Evolutionary conservation across 2,797 vertebrate genomes (phyloP), one percentile per base, ranked within the genome.

Genomic region (Onychomys arenicola): DNA sequence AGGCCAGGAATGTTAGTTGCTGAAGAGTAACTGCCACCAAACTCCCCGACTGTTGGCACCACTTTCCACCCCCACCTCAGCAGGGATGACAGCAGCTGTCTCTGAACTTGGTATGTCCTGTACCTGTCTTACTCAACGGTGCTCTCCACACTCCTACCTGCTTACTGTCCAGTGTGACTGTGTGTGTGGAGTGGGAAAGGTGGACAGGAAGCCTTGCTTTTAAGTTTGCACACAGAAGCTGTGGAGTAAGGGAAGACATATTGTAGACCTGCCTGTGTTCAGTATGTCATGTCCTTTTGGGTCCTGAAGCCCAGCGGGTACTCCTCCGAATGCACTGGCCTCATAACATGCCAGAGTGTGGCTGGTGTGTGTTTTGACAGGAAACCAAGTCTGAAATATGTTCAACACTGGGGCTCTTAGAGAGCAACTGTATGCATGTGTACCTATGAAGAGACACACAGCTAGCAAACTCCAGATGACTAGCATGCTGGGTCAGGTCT

Each of bases 11-110:
- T 34, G 5, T 90, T n/a, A 93, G 69, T 83, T 92, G 82, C 17
- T 1, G 73, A 59, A 65, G 32, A 32, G 92, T 86, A 77, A 14
- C 95, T 86, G 88, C 89, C 71, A 76, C 71, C 71, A 80, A 91
- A 59, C 13, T 46, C 40, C 81, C 65, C 85, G 29, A 34, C 34
- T n/a, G 29, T 32, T 25, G 32, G 23, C 0, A 29, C 46, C 87
- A 40, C 59, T 43, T 55, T 16, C 73, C 69, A 7, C 61, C 4
- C 13, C 34, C 16, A 0, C 40, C 73, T 85, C 65, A 27, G 49
- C 57, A 37, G 29, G 87, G 25, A 59, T 84, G 29, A 40, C 12
- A 55, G 49, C 40, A 55, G 11, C 12, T 0, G 1, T 19, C 55
- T 75, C 14, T 52, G 52, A 19, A 55, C 63, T 46, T n/a, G 27